Conservation (phyloP, 2,888 invertebrate species). For the Bedellia somnulentella region DNA sequence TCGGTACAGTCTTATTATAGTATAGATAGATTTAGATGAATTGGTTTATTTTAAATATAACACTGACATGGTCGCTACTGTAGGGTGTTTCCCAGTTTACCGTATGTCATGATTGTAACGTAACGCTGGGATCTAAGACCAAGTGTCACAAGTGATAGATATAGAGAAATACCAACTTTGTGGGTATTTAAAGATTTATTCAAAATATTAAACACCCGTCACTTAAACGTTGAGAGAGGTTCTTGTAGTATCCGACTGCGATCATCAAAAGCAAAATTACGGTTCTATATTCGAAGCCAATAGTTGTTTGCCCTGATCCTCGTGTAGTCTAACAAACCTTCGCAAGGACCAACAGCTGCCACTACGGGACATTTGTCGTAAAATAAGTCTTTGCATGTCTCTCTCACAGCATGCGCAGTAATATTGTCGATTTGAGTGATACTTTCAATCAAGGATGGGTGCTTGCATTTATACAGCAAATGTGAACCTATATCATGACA, state of each 20-base stretch:
- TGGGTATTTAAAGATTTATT: too few species aligned
- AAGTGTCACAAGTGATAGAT: too few species aligned
- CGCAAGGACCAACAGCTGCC: conserved; percentile 87
- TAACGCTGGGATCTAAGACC: too few species aligned
- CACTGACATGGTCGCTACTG: not conserved
- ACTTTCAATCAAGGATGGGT: conserved; percentile 84
- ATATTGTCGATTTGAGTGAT: conserved; percentile 83
- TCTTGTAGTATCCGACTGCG: too few species aligned
- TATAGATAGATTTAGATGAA: too few species aligned
- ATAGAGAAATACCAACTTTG: too few species aligned
- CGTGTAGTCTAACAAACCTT: conserved; percentile 82
- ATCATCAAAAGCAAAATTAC: too few species aligned
- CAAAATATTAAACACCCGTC: not conserved
- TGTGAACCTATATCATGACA: too few species aligned
- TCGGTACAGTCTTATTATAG: too few species aligned
- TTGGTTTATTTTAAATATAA: too few species aligned
- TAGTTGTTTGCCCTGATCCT: conserved; percentile 80
- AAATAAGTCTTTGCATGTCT: conserved; percentile 82
- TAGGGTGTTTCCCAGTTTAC: not conserved
- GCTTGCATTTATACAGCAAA: too few species aligned
- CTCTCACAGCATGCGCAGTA: conserved; percentile 70
- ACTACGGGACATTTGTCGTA: conserved; percentile 91
- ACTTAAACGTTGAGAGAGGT: too few species aligned
- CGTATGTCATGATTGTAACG: not conserved
- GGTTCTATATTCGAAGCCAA: conserved; percentile 69